A percentile compares a stretch with the other conserved stretches of the same genome.
Evolutionary conservation across 2,113 vertebrate genomes (phyloP).

Genomic region (Gyps fulvus): DNA sequence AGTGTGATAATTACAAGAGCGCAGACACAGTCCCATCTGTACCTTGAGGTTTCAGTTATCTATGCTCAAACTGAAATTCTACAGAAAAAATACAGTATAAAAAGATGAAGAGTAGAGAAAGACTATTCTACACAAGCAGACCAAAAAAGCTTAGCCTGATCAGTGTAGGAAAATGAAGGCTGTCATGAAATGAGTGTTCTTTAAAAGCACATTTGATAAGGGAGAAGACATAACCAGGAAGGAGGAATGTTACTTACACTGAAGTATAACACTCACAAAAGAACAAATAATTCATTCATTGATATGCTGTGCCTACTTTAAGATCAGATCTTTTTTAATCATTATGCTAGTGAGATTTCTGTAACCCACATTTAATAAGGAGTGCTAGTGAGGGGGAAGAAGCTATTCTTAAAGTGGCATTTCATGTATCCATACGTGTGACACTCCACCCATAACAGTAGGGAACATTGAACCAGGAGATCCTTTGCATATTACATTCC

Average conservation of each 20-base stretch:
- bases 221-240: not conserved
- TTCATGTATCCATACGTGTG: not conserved
- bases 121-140: not conserved
- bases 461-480: not conserved
- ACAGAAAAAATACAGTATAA: not conserved
- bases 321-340: not conserved
- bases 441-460: not conserved
- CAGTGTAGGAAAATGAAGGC: not conserved
- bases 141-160: not conserved
- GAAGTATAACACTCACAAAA: not conserved
- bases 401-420: not conserved
- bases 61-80: not conserved
- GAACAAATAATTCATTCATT: not conserved
- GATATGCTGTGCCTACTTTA: not conserved
- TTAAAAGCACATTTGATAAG: not conserved
- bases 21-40: not conserved
- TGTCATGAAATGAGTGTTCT: not conserved
- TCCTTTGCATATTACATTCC: not conserved
- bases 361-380: not conserved
- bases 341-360: not conserved
- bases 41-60: not conserved
- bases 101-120: not conserved
- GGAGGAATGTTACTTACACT: not conserved
- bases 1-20: not conserved
- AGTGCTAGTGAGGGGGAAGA: not conserved